Conservation (phyloP, 2,888 invertebrate genomes). For the Geophilus truncorum region DNA sequence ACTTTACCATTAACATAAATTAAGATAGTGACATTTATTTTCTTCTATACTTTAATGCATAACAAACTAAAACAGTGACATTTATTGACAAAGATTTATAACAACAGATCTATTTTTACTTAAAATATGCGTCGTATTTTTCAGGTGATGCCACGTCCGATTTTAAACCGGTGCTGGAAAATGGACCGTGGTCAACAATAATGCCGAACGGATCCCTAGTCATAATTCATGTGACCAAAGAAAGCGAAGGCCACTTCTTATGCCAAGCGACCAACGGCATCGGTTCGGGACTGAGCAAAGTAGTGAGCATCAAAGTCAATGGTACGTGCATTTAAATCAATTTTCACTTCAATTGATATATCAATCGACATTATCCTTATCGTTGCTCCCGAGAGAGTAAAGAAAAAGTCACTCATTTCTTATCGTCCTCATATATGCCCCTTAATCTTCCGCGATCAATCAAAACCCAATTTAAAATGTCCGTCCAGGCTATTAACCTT, state of each 20-base stretch:
- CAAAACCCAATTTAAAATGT: neutral
- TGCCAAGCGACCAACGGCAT: conserved; percentile 37
- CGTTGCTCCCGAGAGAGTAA: too few species aligned
- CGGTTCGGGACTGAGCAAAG: conserved; percentile 36
- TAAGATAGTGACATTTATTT: too few species aligned
- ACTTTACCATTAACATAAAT: too few species aligned
- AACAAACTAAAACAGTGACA: too few species aligned
- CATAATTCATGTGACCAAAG: conserved; percentile 33
- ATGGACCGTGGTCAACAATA: conserved; percentile 23
- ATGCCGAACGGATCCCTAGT: conserved; percentile 35
- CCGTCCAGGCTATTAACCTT: neutral
- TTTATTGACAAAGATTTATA: too few species aligned
- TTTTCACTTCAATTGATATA: neutral
- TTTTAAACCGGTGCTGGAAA: conserved; percentile 22
- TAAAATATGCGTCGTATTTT: neutral
- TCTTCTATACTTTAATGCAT: too few species aligned
- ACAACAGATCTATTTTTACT: too few species aligned
- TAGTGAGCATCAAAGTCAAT: conserved; percentile 36
- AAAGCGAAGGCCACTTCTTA: conserved; percentile 35
- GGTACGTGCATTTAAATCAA: conserved; percentile 28
- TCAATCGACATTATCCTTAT: neutral
- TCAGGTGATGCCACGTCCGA: conserved; percentile 27
- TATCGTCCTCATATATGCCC: neutral
- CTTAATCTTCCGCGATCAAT: neutral
- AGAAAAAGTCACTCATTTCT: too few species aligned